Evolutionary conservation across 2,797 vertebrate species (phyloP).

Genomic region (Tapera naevia): DNA sequence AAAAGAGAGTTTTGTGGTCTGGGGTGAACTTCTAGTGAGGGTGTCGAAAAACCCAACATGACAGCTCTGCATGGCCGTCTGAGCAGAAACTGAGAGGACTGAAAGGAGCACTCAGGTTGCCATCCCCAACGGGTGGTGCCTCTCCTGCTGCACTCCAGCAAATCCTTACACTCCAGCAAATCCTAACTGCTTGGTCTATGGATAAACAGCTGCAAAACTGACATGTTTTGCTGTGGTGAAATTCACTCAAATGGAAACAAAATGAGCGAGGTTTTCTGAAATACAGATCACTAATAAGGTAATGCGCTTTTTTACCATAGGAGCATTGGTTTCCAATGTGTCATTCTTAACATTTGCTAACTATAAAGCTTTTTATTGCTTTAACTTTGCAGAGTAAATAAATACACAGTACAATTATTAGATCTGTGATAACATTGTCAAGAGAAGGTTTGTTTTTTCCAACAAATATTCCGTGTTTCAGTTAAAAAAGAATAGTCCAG

Average conservation of each 20-base stretch:
- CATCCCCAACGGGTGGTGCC: not conserved
- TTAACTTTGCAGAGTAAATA: not conserved
- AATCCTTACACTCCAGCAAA: not conserved
- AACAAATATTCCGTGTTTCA: not conserved
- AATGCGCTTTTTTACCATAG: not conserved
- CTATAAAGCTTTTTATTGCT: not conserved
- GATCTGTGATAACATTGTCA: not conserved
- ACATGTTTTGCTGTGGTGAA: not conserved
- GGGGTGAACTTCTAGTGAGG: not conserved
- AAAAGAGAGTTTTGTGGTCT: not conserved
- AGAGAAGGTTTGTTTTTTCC: not conserved
- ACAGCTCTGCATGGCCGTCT: not conserved
- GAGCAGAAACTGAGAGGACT: not conserved
- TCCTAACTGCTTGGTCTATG: not conserved
- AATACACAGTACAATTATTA: not conserved
- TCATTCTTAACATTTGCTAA: not conserved
- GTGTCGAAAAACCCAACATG: not conserved
- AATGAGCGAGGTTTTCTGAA: not conserved
- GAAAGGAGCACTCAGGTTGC: not conserved
- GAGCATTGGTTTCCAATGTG: not conserved
- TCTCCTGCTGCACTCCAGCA: rapidly evolving
- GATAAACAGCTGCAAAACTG: not conserved
- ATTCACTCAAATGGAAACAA: not conserved
- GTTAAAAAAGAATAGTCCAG: not conserved
- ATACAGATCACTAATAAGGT: not conserved